Conservation (phyloP, 2,797 vertebrate genomes). For the Bradypus variegatus region DNA sequence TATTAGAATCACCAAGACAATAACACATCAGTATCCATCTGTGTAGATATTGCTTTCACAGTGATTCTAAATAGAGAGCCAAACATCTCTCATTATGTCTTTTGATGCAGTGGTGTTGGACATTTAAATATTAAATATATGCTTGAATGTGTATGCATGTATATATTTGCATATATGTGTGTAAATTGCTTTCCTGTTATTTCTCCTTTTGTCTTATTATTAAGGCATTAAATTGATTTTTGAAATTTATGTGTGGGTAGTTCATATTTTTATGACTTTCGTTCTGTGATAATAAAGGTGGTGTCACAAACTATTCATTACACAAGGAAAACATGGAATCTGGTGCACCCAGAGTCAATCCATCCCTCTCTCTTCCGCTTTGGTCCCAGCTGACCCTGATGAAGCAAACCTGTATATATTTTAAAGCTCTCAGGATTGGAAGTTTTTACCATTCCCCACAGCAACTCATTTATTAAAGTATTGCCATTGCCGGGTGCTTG, state of each 20-base stretch:
- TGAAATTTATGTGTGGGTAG: background rate
- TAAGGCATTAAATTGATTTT: background rate
- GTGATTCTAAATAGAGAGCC: background rate
- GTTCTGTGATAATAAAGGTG: background rate
- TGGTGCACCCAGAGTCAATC: background rate
- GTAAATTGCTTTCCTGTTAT: background rate
- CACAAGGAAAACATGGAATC: background rate
- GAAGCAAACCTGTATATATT: background rate
- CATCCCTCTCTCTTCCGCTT: background rate
- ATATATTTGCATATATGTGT: background rate
- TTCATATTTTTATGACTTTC: background rate
- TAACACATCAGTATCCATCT: background rate
- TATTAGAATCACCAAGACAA: background rate
- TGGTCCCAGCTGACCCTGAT: background rate
- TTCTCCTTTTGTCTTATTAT: background rate
- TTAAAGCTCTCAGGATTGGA: background rate
- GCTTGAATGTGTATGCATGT: background rate
- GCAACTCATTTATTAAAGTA: background rate
- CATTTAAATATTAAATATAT: background rate
- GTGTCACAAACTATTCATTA: background rate
- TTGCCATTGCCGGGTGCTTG: background rate
- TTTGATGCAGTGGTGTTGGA: background rate
- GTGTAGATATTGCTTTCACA: background rate
- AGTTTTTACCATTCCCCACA: background rate
- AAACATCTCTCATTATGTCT: background rate